Conservation (phyloP, 2,113 vertebrate genomes). For the Ceratotherium simum region DNA sequence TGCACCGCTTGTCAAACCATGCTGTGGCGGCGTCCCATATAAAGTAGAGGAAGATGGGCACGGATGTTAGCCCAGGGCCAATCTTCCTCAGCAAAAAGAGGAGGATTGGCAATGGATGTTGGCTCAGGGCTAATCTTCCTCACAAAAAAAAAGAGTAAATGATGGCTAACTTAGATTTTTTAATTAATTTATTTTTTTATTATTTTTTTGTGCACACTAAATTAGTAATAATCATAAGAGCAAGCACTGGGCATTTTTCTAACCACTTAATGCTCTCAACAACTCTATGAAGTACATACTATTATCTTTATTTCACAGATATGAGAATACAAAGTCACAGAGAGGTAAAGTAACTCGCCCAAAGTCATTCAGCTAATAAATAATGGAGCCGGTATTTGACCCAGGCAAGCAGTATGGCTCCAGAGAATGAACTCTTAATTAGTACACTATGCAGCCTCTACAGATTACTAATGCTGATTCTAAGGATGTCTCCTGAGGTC, state of each 20-base stretch:
- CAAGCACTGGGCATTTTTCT: background rate
- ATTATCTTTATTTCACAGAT: background rate
- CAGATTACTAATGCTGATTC: background rate
- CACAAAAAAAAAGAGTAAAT: too few relatives aligned
- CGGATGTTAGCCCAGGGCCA: too few relatives aligned
- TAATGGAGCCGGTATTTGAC: background rate
- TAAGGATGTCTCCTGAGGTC: background rate
- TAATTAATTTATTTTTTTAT: too few relatives aligned
- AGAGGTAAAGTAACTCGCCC: background rate
- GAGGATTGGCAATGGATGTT: too few relatives aligned
- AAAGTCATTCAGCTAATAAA: background rate
- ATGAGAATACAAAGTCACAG: background rate
- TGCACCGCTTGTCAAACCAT: too few relatives aligned
- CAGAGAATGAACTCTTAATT: background rate
- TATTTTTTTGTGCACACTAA: too few relatives aligned
- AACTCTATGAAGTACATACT: background rate
- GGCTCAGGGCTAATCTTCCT: too few relatives aligned
- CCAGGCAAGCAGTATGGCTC: background rate
- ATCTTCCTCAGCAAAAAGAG: too few relatives aligned
- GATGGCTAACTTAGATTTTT: background rate
- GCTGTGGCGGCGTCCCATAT: too few relatives aligned
- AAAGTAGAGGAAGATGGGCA: too few relatives aligned
- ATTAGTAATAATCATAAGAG: background rate
- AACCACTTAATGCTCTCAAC: background rate
- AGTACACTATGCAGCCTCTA: background rate